These are phyloP conservation scores for Elaphurus davidianus DNA, from an alignment of 2,113 vertebrate genomes.

Conservation along the genomic window DNA sequence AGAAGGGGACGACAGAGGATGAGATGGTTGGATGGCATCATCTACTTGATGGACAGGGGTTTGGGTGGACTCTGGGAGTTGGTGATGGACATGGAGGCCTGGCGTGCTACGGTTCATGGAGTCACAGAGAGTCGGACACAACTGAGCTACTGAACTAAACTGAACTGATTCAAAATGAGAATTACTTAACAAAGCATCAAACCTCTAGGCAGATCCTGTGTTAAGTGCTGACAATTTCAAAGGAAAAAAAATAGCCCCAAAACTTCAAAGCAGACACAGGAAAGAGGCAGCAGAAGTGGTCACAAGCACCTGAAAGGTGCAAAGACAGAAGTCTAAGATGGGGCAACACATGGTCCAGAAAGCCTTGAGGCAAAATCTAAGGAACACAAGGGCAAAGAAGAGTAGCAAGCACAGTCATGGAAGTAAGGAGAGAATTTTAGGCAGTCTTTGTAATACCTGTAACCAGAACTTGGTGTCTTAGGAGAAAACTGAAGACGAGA, in stretches of 20 bases:
- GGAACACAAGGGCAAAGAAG: background rate
- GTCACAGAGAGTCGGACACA: too few relatives aligned
- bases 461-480: background rate
- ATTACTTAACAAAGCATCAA: background rate
- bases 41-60: too few relatives aligned
- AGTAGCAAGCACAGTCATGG: background rate
- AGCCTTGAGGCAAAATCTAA: background rate
- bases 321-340: background rate
- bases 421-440: background rate
- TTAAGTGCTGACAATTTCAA: background rate
- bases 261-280: background rate
- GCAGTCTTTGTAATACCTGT: background rate
- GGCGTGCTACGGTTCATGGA: too few relatives aligned
- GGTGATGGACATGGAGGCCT: too few relatives aligned
- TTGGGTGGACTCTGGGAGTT: too few relatives aligned
- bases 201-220: background rate
- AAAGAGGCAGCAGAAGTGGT: background rate
- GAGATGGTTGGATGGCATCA: too few relatives aligned
- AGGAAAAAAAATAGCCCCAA: background rate
- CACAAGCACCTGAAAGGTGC: background rate
- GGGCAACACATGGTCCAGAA: background rate
- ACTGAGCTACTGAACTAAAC: too few relatives aligned
- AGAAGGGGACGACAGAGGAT: too few relatives aligned
- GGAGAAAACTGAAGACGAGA: background rate
- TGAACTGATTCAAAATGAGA: background rate